Conservation (phyloP, 2,888 invertebrate genomes). For the Parnassius mnemosyne region DNA sequence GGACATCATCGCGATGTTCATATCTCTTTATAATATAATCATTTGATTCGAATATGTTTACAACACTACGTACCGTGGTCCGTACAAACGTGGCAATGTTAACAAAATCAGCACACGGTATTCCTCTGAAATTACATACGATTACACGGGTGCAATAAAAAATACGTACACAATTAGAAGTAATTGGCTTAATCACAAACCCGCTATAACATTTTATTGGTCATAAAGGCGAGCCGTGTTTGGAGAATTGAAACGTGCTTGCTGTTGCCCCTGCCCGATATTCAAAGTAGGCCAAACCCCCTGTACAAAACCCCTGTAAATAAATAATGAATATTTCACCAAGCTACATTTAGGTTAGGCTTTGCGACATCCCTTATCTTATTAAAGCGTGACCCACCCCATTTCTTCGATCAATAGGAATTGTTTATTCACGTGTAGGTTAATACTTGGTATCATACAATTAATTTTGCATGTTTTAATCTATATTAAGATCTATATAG, state of each 20-base stretch:
- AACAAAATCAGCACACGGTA: not conserved
- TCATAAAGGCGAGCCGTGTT: conserved; percentile 52
- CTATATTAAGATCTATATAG: too few relatives aligned
- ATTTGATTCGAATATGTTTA: too few relatives aligned
- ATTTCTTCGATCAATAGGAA: not conserved
- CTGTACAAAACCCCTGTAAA: conserved; percentile 18
- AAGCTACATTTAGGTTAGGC: conserved; percentile 11
- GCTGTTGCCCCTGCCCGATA: conserved; percentile 17
- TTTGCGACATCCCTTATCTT: conserved; percentile 9
- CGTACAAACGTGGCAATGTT: not conserved
- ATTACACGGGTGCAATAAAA: conserved; percentile 47
- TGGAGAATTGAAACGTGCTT: conserved; percentile 47
- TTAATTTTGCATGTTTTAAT: too few relatives aligned
- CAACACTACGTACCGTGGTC: too few relatives aligned
- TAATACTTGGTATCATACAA: too few relatives aligned
- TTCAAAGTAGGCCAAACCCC: conserved; percentile 22
- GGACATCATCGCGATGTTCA: too few relatives aligned
- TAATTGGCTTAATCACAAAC: conserved; percentile 59
- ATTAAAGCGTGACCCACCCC: conserved; percentile 1
- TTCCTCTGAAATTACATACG: conserved; percentile 40
- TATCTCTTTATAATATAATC: too few relatives aligned
- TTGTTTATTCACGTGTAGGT: conserved; percentile 7
- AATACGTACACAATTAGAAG: conserved; percentile 50
- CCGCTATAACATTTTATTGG: conserved; percentile 56
- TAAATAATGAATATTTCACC: conserved; percentile 22